A percentile compares a stretch with the other conserved stretches of the same genome.
Conservation (phyloP, 2,888 invertebrate genomes). For the Trypoxylon attenuatum region DNA sequence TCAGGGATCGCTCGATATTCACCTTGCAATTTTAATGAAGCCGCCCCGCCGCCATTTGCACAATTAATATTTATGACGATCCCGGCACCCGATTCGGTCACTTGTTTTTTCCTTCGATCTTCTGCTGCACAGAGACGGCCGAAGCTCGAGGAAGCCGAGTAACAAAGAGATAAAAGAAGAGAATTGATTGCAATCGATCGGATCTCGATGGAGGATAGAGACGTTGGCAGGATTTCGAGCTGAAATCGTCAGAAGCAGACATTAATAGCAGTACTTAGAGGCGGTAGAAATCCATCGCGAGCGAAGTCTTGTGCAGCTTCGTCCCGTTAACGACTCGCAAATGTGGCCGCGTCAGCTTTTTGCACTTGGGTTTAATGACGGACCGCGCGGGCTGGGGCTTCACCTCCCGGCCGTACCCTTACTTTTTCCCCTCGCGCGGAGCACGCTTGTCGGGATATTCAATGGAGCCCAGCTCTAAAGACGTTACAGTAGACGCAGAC, state of each 20-base stretch:
- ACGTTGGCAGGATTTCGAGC: too few relatives aligned
- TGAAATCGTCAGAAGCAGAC: too few relatives aligned
- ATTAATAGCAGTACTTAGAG: too few relatives aligned
- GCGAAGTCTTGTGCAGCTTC: neutral
- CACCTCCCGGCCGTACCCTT: neutral
- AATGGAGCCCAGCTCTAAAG: neutral
- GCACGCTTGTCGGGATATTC: neutral
- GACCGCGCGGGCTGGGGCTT: neutral
- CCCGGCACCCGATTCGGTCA: slow-evolving; percentile 19
- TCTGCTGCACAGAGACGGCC: slow-evolving; percentile 15
- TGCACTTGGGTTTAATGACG: neutral
- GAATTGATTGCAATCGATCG: too few relatives aligned
- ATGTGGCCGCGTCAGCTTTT: neutral
- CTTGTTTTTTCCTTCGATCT: slow-evolving; percentile 8
- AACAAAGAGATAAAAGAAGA: too few relatives aligned
- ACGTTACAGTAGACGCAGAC: too few relatives aligned
- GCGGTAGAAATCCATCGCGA: neutral
- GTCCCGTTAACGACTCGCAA: neutral
- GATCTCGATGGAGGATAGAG: too few relatives aligned
- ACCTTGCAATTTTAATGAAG: slow-evolving; percentile 44
- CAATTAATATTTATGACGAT: slow-evolving; percentile 38
- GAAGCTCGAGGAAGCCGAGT: too few relatives aligned
- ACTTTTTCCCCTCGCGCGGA: neutral
- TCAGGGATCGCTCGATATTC: slow-evolving; percentile 27
- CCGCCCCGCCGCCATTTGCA: slow-evolving; percentile 31